Evolutionary conservation across 2,113 vertebrate genomes (phyloP), one percentile per base, ranked within the genome.

Genomic region (Ictidomys tridecemlineatus): DNA sequence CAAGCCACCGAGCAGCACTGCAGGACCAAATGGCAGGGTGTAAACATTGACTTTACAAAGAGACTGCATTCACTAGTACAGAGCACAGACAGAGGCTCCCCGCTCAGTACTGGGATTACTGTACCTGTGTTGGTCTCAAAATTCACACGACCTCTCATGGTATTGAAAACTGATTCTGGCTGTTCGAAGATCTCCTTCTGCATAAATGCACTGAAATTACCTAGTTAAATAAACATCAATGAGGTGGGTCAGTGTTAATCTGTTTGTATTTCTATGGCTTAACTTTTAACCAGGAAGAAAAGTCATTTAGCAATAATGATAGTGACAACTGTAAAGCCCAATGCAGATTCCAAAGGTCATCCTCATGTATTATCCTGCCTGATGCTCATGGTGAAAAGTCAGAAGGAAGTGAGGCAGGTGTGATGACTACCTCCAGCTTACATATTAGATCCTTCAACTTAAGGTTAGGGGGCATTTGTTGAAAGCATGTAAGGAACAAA

Each of bases 131-230:
- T 99, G 93, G 97, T 98, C 91, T 99, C 99, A 8, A 99, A 99
- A 96, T 99, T 99, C 97, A 99, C 99, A n/a, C 99, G 98, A 61
- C 99, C 99, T 97, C 99, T 99, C 99, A 99, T 99, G 0, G 99
- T 99, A 97, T 99, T 99, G 96, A 99, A 99, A 30, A 99, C 99
- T 0, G 99, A 99, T 91, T 99, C 99, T 0, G 99, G 99, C 98
- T 99, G 99, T 94, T 99, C 99, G 63, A 99, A 99, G 97, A 99
- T 99, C 98, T 99, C 99, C 98, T 99, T 99, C 97, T 99, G 99
- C 99, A 99, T 99, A 98, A 99, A 99, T 4, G 99, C 99, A 63
- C 99, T 99, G 98, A 99, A 99, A 97, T 99, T 99, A 58, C 99
- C 99, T 99, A 98, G 79, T 92, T 26, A 94, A 45, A 92, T 42